A percentile compares a stretch with the other conserved stretches of the same genome.
Conservation (phyloP, 2,888 invertebrate species). For the Epirrhoe alternata region DNA sequence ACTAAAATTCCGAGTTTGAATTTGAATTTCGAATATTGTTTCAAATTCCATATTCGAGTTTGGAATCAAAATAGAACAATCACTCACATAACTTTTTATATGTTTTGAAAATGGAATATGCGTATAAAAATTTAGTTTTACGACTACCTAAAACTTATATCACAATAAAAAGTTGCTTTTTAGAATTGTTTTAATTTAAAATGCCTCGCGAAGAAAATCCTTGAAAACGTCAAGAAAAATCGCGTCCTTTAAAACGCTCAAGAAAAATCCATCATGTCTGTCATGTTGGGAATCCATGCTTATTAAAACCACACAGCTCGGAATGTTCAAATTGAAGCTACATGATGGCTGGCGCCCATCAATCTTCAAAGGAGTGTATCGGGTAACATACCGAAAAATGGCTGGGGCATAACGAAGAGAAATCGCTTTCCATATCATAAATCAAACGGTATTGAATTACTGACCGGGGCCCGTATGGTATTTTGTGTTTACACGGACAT, state of each 20-base stretch:
- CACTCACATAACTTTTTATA: too few species aligned
- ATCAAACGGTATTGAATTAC: conserved; percentile 73
- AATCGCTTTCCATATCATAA: conserved; percentile 70
- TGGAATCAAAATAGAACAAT: too few species aligned
- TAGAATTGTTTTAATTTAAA: background rate
- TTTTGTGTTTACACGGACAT: background rate
- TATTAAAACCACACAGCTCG: conserved; percentile 4
- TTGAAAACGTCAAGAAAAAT: too few species aligned
- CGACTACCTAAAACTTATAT: too few species aligned
- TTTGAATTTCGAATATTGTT: too few species aligned
- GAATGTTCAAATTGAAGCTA: conserved; percentile 27
- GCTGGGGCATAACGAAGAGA: conserved; percentile 69
- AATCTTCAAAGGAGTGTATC: conserved; percentile 40
- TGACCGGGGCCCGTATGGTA: conserved; percentile 47
- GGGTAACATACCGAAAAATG: conserved; percentile 69
- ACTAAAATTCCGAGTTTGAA: too few species aligned
- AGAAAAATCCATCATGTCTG: background rate
- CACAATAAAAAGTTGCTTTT: background rate
- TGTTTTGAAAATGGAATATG: too few species aligned
- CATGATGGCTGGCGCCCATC: conserved; percentile 27
- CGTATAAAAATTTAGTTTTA: too few species aligned
- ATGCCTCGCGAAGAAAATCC: background rate
- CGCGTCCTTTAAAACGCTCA: background rate
- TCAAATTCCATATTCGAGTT: too few species aligned
- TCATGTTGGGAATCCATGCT: background rate